These are phyloP conservation scores for Poeciliopsis retropinna DNA, from an alignment of 2,113 vertebrate genomes.

Conservation along the genomic window DNA sequence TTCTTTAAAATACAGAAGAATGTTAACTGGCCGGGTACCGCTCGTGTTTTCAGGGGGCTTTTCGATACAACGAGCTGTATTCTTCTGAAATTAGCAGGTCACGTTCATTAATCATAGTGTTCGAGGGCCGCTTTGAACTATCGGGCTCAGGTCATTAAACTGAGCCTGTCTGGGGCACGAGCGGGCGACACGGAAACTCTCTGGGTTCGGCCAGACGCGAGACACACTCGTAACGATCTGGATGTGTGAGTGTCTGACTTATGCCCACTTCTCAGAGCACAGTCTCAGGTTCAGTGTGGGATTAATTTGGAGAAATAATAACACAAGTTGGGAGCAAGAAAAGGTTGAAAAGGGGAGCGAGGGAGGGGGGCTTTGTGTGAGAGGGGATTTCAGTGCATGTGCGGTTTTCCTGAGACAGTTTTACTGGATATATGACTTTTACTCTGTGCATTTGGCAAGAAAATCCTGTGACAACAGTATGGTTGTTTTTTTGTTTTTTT, in stretches of 20 bases:
- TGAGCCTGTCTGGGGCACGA: slow-evolving; percentile 72
- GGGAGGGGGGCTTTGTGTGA: background rate
- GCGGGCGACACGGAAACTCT: slow-evolving; percentile 80
- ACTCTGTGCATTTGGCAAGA: background rate
- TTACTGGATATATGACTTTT: background rate
- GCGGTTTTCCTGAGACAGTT: background rate
- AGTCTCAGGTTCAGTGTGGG: slow-evolving; percentile 55
- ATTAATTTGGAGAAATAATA: slow-evolving; percentile 80
- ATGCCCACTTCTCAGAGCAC: slow-evolving; percentile 46
- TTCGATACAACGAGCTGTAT: slow-evolving; percentile 80
- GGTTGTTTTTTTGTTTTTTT: slow-evolving; percentile 2
- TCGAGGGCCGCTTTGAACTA: slow-evolving; percentile 79
- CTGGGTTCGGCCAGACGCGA: slow-evolving; percentile 75
- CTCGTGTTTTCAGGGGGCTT: slow-evolving; percentile 61
- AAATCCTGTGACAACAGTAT: background rate
- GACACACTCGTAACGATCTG: slow-evolving; percentile 75
- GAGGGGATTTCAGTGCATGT: slow-evolving; percentile 19
- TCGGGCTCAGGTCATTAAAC: slow-evolving; percentile 80
- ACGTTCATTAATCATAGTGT: slow-evolving; percentile 82
- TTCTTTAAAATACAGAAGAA: slow-evolving; percentile 69
- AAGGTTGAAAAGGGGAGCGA: slow-evolving; percentile 45
- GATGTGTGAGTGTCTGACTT: slow-evolving; percentile 39
- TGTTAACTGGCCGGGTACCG: slow-evolving; percentile 71
- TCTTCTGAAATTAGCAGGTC: slow-evolving; percentile 80
- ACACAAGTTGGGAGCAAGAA: slow-evolving; percentile 65